A percentile compares a stretch with the other conserved stretches of the same genome.
Conservation (phyloP, 2,797 vertebrate genomes). For the Lerista edwardsae region DNA sequence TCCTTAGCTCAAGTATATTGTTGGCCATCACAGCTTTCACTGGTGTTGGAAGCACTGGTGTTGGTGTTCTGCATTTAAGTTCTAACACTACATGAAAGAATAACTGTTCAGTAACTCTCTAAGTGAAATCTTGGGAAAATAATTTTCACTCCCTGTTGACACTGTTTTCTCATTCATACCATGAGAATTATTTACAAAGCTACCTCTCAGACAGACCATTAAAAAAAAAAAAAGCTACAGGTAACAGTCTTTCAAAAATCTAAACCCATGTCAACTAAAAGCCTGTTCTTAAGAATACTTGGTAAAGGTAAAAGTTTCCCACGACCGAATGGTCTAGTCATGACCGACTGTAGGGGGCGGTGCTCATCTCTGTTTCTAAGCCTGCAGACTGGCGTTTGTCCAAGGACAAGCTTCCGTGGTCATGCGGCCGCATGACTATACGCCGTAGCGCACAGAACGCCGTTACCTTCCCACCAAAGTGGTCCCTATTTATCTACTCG, state of each 20-base stretch:
- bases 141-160: neutral
- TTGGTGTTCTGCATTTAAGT: neutral
- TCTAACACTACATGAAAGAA: neutral
- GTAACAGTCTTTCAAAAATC: neutral
- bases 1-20: neutral
- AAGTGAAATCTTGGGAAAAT: neutral
- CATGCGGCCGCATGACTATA: no score
- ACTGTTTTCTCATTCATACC: neutral
- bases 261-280: neutral
- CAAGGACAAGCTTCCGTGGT: no score
- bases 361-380: no score
- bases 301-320: no score
- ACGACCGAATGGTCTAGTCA: no score
- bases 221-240: neutral
- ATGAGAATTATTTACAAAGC: neutral
- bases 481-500: no score
- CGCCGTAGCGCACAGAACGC: no score
- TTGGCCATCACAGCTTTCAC: neutral
- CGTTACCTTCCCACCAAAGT: no score
- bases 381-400: no score
- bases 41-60: no score
- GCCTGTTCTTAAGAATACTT: neutral
- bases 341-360: no score
- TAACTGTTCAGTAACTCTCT: neutral
- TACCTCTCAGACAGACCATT: neutral